A percentile compares a stretch with the other conserved stretches of the same genome.
Evolutionary conservation across 2,888 invertebrate genomes (phyloP).

Genomic region (Dasypogon diadema): DNA sequence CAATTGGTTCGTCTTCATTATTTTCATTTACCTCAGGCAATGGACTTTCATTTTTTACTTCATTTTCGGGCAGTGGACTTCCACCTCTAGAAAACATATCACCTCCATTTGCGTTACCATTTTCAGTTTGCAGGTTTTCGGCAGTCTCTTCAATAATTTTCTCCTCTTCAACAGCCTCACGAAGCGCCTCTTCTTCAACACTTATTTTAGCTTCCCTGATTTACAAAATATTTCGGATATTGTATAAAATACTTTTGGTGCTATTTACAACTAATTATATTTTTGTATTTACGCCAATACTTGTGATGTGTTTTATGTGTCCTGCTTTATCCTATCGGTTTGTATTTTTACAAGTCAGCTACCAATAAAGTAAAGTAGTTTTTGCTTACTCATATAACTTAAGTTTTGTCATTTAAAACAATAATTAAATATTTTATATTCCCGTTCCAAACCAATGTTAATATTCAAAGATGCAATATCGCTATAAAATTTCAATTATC

Average conservation of each 20-base stretch:
- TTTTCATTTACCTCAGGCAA: slow-evolving; percentile 57
- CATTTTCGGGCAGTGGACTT: slow-evolving; percentile 47
- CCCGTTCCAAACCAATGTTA: too few relatives aligned
- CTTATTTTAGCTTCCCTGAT: slow-evolving; percentile 44
- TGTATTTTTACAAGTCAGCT: too few relatives aligned
- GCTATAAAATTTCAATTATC: too few relatives aligned
- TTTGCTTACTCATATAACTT: too few relatives aligned
- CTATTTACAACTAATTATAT: slow-evolving; percentile 7
- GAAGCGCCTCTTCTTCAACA: slow-evolving; percentile 18
- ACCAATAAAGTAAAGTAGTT: too few relatives aligned
- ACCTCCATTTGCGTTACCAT: slow-evolving; percentile 47
- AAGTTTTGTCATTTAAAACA: too few relatives aligned
- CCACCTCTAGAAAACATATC: slow-evolving; percentile 19
- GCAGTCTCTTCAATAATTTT: slow-evolving; percentile 47
- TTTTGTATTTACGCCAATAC: neutral
- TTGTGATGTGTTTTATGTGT: slow-evolving; percentile 8
- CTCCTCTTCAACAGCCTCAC: slow-evolving; percentile 35
- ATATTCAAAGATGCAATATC: too few relatives aligned
- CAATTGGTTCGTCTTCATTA: slow-evolving; percentile 59
- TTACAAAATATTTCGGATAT: slow-evolving; percentile 53
- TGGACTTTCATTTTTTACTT: slow-evolving; percentile 59
- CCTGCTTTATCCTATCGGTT: too few relatives aligned
- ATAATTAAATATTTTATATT: too few relatives aligned
- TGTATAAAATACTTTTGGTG: neutral
- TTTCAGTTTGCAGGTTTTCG: slow-evolving; percentile 57